A percentile compares a stretch with the other conserved stretches of the same genome.
These are phyloP conservation scores for Setipinna tenuifilis DNA, from an alignment of 2,797 vertebrate genomes.

Conservation along the genomic window DNA sequence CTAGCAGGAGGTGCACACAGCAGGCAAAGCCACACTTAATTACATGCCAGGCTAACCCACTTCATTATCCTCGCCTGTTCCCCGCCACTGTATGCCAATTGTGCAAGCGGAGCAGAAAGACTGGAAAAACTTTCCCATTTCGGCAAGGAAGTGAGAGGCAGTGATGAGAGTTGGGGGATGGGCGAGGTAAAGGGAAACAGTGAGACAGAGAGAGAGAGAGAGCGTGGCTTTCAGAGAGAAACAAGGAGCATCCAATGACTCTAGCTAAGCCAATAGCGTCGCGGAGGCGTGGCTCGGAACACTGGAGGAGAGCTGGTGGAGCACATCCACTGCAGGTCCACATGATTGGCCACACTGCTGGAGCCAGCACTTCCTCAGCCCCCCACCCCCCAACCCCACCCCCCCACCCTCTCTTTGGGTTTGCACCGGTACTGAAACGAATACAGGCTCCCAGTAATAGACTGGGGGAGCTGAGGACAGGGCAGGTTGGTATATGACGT, in stretches of 20 bases:
- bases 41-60: slow-evolving; percentile 70
- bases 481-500: slow-evolving; percentile 41
- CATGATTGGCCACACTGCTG: slow-evolving; percentile 68
- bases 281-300: slow-evolving; percentile 54
- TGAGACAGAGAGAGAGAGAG: slow-evolving; percentile 10
- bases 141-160: background rate
- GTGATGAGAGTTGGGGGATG: no score
- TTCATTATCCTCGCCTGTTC: slow-evolving; percentile 64
- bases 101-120: slow-evolving; percentile 47
- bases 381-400: background rate
- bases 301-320: slow-evolving; percentile 63
- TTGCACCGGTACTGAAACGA: background rate
- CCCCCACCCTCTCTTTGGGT: background rate
- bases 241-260: slow-evolving; percentile 54
- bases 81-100: slow-evolving; percentile 59
- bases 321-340: slow-evolving; percentile 64
- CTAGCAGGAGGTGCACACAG: slow-evolving; percentile 64
- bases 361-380: slow-evolving; percentile 49
- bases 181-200: no score
- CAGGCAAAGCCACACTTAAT: slow-evolving; percentile 69
- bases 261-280: slow-evolving; percentile 55
- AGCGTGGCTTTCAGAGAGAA: slow-evolving; percentile 37
- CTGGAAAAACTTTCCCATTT: slow-evolving; percentile 48
- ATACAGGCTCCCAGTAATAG: background rate
- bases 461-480: slow-evolving; percentile 42